Evolutionary conservation across 1,140 invertebrate species (phyloP), one percentile per base, ranked within the genome.

Genomic region (Uloborus diversus): DNA sequence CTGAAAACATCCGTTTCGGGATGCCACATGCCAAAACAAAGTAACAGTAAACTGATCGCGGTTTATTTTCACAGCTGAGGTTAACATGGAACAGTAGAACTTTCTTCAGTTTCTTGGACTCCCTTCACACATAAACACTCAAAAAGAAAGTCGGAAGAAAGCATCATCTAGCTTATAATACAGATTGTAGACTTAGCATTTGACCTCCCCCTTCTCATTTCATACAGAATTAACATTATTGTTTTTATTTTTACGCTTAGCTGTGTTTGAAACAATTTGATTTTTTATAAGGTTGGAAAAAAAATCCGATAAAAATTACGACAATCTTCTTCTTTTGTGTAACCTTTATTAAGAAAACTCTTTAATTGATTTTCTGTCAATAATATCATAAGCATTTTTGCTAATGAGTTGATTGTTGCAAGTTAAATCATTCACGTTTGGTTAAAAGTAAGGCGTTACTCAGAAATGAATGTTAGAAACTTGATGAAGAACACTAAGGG

Each of bases 61-160:
- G 42, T 68, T 68, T 68, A 68, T 68, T 68, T 68, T 68, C 65
- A 51, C 65, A 68, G 65, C 65, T 68, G 65, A 68, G 35, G 32
- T 7, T n/a, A 33, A 42, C 20, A 20, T 35, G 33, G 13, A 27
- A 23, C 20, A 53, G 47, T 27, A 64, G 61, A 68, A 68, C 42
- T n/a, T 68, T 53, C 65, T 25, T 37, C 47, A 33, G 53, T 68
- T 42, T 42, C 37, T 42, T 17, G 1, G 37, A 9, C 9, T 42
- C 65, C 25, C 27, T 68, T 47, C 30, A 51, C 65, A 23, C 47
- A 68, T 68, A 68, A 68, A 68, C 65, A 68, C 65, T 27, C 30
- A n/a, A n/a, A n/a, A n/a, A n/a, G n/a, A n/a, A n/a, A n/a, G n/a
- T n/a, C n/a, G n/a, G n/a, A n/a, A n/a, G n/a, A 53, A 14, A 68